Evolutionary conservation across 1,140 invertebrate species (phyloP), one percentile per base, ranked within the genome.

Genomic region (Drosophila yakuba): DNA sequence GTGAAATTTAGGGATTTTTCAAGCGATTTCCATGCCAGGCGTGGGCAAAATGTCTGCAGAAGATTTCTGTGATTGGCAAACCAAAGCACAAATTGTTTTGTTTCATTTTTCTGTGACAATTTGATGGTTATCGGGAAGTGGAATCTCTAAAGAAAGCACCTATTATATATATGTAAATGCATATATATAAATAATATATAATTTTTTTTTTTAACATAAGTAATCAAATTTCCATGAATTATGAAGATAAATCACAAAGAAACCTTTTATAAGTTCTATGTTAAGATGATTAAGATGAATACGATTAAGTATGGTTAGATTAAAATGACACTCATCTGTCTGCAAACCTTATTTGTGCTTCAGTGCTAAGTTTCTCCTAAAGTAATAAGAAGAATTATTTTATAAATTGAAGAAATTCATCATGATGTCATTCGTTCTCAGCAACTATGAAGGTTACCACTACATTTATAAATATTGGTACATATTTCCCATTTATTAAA

Each of bases 201-300:
- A 58, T 79, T 85, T 82, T 82, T 86, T 80, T 68, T 78, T 66
- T 56, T 61, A 78, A 82, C 52, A 69, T 86, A 86, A 86, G 83
- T 86, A 86, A 86, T 86, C 79, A 86, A 86, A 86, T 86, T 86
- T 86, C 83, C 83, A 88, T 86, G 83, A 86, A 86, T 88, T 88
- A 86, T 86, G 83, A 86, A 80, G 74, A 82, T 64, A 88, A 88
- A 86, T 86, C 83, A 86, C 83, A 86, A 86, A 86, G 83, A 86
- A 86, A 88, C 76, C 76, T 86, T 86, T 86, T 86, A 86, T 86
- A 86, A 86, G 83, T 86, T 86, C 62, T 88, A 86, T 73, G 80
- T 78, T 77, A 86, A 86, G 82, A 81, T 74, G 44, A 71, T 78
- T 77, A 86, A 86, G 82, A 81, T 74, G 44, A 71, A 61, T 61